A percentile compares a stretch with the other conserved stretches of the same genome.
Conservation (phyloP, 2,888 invertebrate genomes). For the Hypomecis atomaria region DNA sequence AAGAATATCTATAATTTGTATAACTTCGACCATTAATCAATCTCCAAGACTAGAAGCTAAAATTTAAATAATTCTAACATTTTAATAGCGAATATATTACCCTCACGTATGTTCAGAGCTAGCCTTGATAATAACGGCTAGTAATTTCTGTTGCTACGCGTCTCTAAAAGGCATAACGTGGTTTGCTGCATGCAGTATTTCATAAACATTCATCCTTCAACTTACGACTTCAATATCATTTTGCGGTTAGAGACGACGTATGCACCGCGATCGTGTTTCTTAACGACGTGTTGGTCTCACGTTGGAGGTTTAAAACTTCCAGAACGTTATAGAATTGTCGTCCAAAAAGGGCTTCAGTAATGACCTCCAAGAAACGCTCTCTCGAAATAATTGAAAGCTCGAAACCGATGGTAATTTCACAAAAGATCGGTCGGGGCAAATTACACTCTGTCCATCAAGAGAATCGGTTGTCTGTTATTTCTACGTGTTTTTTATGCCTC, state of each 20-base stretch:
- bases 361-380: slow-evolving; percentile 38
- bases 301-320: slow-evolving; percentile 22
- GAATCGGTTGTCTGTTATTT: slow-evolving; percentile 60
- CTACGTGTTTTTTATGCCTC: slow-evolving; percentile 71
- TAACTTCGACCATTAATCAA: slow-evolving; percentile 41
- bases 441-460: slow-evolving; percentile 66
- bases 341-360: slow-evolving; percentile 32
- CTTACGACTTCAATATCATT: slow-evolving; percentile 43
- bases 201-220: slow-evolving; percentile 46
- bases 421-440: slow-evolving; percentile 57
- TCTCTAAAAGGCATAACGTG: slow-evolving; percentile 15
- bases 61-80: slow-evolving; percentile 28
- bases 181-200: slow-evolving; percentile 29
- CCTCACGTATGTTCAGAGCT: slow-evolving; percentile 16
- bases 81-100: slow-evolving; percentile 32
- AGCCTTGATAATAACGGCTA: slow-evolving; percentile 28
- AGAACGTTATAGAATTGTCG: slow-evolving; percentile 33
- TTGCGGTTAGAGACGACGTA: slow-evolving; percentile 38
- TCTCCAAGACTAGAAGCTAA: slow-evolving; percentile 38
- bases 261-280: slow-evolving; percentile 40
- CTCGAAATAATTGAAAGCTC: slow-evolving; percentile 24
- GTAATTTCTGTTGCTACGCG: slow-evolving; percentile 29
- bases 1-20: slow-evolving; percentile 38
- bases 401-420: slow-evolving; percentile 55
- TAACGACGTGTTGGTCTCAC: slow-evolving; percentile 32